Evolutionary conservation across 2,113 vertebrate species (phyloP).

Genomic region (Mustela lutreola): DNA sequence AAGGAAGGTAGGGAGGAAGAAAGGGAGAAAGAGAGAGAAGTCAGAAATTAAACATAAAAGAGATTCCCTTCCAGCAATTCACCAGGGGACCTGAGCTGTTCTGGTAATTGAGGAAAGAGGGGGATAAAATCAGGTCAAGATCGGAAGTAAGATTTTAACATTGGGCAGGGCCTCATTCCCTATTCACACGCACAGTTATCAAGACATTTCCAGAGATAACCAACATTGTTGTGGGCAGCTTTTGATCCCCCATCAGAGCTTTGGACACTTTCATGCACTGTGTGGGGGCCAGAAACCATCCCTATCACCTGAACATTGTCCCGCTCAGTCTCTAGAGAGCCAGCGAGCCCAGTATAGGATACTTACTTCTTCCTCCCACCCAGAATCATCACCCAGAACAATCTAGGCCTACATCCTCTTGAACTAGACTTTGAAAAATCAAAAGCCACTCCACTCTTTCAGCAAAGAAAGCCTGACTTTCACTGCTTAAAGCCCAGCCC

Average conservation of each 20-base stretch:
- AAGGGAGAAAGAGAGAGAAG: not conserved
- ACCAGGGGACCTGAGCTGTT: fast-evolving
- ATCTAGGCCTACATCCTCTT: not conserved
- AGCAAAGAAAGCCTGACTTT: not conserved
- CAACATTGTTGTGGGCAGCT: not conserved
- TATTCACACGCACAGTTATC: no score
- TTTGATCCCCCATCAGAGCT: not conserved
- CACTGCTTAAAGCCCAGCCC: no score
- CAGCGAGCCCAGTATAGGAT: not conserved
- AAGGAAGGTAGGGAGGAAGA: not conserved
- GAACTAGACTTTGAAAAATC: not conserved
- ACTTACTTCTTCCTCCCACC: not conserved
- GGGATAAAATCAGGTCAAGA: not conserved
- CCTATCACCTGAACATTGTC: not conserved
- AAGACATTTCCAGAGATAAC: not conserved
- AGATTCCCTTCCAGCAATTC: not conserved
- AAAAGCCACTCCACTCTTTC: not conserved
- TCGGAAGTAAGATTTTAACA: not conserved
- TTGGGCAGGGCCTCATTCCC: not conserved
- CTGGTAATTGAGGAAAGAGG: no score
- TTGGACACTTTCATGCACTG: not conserved
- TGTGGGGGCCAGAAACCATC: not conserved
- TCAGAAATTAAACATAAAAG: not conserved
- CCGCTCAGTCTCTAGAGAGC: not conserved
- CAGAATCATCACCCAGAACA: not conserved